phyloP scores from a whole-genome alignment of 2,888 invertebrate species.

The Drosophila cognata region DNA sequence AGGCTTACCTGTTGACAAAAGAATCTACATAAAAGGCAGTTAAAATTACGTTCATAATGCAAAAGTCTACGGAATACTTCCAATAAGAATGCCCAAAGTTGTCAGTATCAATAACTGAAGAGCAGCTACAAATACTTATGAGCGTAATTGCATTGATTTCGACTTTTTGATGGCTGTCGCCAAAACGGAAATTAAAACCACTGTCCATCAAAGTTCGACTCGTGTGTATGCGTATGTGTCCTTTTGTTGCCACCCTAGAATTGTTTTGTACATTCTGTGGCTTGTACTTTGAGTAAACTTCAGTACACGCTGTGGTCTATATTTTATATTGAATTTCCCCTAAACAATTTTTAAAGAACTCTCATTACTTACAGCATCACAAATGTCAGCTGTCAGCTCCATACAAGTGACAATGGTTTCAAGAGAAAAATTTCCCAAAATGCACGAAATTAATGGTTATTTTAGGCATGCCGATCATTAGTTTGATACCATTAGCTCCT shows the following conservation, averaged over 20 bases:
- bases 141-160: constrained; percentile 28
- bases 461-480: background rate
- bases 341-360: constrained; percentile 49
- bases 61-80: background rate
- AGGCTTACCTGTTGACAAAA: constrained; percentile 31
- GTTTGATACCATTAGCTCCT: background rate
- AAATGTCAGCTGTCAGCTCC: background rate
- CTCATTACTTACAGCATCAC: background rate
- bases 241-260: constrained; percentile 1
- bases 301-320: background rate
- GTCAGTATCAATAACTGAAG: constrained; percentile 9
- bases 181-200: constrained; percentile 68
- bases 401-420: background rate
- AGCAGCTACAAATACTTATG: constrained; percentile 13
- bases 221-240: constrained; percentile 11
- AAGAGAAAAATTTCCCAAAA: background rate
- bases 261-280: constrained; percentile 11
- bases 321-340: constrained; percentile 37
- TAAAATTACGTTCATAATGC: constrained; percentile 5
- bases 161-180: constrained; percentile 39
- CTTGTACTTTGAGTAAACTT: constrained; percentile 5
- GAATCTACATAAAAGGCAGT: constrained; percentile 19
- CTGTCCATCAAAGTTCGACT: constrained; percentile 21
- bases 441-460: background rate
- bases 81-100: background rate